Base-by-base conservation (phyloP, 2,113 vertebrate genomes). In the Dascyllus trimaculatus region DNA sequence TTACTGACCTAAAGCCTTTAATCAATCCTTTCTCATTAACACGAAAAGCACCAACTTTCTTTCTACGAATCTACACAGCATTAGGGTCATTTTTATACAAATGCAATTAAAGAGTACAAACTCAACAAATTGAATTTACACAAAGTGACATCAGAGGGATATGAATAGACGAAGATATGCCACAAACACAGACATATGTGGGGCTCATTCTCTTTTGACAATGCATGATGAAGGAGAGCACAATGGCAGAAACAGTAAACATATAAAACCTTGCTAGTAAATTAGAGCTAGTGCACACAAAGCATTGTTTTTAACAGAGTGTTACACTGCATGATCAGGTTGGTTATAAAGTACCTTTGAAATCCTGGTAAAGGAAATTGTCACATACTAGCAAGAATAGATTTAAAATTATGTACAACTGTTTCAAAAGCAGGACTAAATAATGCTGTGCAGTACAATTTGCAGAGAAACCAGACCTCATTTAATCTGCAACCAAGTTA, bases 21-120 rank as follows among this genome's bases (percentile, higher is more conserved):
- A 24, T 29, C n/a, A 9, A 11, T 35, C 18, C n/a, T 49, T 64
- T 21, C 21, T 71, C n/a, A 61, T 1, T 17, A 29, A 79, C 62
- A 52, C 8, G 51, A 4, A 79, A 57, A 72, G 22, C 38, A 43
- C 26, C 19, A 53, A 53, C 35, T 49, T 1, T 1, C 4, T 10
- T 21, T 52, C 19, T 0, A 6, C 49, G 17, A 71, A 71, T 53
- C 9, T 71, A 64, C 81, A 88, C 85, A 85, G 74, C 45, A 24
- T 85, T 79, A 46, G 80, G 71, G 81, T 84, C 71, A 14, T 64
- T 60, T 57, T 24, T 75, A 71, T 52, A 87, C 59, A 83, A 81
- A 3, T 7, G 2, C 49, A 1, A 49, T 58, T 57, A 57, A 0
- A 32, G 4, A 61, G 48, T 69, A 25, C 52, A 62, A 61, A 71